These are phyloP conservation scores for Drosophila kohkoa DNA, from an alignment of 1,140 invertebrate species.

Conservation along the genomic window DNA sequence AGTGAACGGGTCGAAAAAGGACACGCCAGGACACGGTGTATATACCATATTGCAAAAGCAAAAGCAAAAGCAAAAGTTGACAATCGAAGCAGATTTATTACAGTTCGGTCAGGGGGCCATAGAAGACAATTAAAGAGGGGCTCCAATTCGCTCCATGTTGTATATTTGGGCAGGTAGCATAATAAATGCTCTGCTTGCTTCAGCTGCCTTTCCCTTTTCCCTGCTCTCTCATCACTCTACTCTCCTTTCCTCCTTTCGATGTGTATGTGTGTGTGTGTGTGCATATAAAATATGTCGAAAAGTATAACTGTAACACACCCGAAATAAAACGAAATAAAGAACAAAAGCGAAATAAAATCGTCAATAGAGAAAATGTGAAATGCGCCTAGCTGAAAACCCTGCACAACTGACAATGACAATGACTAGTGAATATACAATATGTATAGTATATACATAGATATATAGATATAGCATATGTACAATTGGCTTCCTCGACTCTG, in stretches of 20 bases:
- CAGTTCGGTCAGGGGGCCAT: conserved; percentile 37
- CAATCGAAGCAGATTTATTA: conserved; percentile 66
- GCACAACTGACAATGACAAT: neutral
- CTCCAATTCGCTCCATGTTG: conserved; percentile 1
- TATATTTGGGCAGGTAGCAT: conserved; percentile 25
- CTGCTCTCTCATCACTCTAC: too few relatives aligned
- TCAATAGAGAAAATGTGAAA: neutral
- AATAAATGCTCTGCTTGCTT: conserved; percentile 10
- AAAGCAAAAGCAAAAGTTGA: conserved; percentile 18
- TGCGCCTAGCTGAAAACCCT: conserved; percentile 41
- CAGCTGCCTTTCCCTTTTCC: neutral
- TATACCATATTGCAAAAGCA: conserved; percentile 7
- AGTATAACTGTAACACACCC: conserved; percentile 48
- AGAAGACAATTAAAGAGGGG: conserved; percentile 71
- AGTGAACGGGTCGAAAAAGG: neutral
- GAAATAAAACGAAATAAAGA: conserved; percentile 53
- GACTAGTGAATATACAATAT: neutral
- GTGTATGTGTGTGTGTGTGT: conserved; percentile 3
- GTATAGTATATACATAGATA: too few relatives aligned
- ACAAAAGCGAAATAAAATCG: conserved; percentile 42
- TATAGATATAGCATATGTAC: too few relatives aligned
- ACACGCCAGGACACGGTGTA: neutral
- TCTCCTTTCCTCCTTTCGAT: neutral
- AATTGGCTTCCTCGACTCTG: too few relatives aligned
- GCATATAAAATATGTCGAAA: conserved; percentile 64